Evolutionary conservation across 1,140 invertebrate genomes (phyloP).

Genomic region (Littorina saxatilis): DNA sequence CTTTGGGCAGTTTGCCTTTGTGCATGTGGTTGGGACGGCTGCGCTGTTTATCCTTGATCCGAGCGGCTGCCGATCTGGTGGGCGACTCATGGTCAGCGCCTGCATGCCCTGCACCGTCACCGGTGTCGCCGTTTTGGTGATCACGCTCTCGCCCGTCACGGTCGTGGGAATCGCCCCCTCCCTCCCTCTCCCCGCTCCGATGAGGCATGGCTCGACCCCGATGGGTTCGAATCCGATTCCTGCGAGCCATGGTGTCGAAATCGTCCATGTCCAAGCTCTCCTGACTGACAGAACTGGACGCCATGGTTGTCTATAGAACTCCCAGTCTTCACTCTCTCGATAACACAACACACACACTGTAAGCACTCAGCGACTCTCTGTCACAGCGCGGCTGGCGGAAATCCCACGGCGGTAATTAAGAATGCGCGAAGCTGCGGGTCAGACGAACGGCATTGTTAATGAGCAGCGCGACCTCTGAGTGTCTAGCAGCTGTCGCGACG

Average conservation of each 20-base stretch:
- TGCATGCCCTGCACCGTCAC: slow-evolving; percentile 45
- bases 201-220: slow-evolving; percentile 77
- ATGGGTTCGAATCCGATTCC: slow-evolving; percentile 79
- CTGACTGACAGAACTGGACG: slow-evolving; percentile 82
- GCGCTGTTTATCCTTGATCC: slow-evolving; percentile 77
- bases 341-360: not conserved
- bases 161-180: slow-evolving; percentile 56
- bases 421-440: not conserved
- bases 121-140: slow-evolving; percentile 60
- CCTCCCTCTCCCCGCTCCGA: slow-evolving; percentile 57
- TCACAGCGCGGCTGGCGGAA: slow-evolving; percentile 1
- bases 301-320: too few species aligned
- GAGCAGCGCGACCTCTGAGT: slow-evolving; percentile 8
- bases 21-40: slow-evolving; percentile 78
- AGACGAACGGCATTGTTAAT: slow-evolving; percentile 25
- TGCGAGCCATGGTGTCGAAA: slow-evolving; percentile 78
- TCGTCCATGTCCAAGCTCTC: slow-evolving; percentile 81
- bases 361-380: not conserved
- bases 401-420: slow-evolving; percentile 2
- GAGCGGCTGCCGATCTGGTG: slow-evolving; percentile 73
- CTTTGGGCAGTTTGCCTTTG: slow-evolving; percentile 80
- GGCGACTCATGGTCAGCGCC: slow-evolving; percentile 77
- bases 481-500: slow-evolving; percentile 2
- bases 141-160: slow-evolving; percentile 49
- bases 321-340: not conserved